A percentile compares a stretch with the other conserved stretches of the same genome.
These are phyloP conservation scores for Synanthedon formicaeformis DNA, from an alignment of 2,888 invertebrate species.

Conservation along the genomic window DNA sequence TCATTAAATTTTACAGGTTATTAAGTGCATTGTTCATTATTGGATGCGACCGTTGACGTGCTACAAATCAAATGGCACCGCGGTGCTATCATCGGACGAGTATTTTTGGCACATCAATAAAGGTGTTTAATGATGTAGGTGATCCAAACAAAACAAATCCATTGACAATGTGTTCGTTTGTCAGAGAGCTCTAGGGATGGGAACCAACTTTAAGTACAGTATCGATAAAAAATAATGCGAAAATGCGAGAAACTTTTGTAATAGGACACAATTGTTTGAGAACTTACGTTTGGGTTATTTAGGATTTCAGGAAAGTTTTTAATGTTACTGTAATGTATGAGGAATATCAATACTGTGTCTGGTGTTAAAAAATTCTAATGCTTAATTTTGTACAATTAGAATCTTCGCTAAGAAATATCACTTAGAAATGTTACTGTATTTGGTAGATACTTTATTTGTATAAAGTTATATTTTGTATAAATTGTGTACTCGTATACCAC, in stretches of 20 bases:
- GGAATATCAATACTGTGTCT: too few species aligned
- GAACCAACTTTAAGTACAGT: not conserved
- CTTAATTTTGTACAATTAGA: too few species aligned
- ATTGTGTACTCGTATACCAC: too few species aligned
- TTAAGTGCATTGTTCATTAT: too few species aligned
- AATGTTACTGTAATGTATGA: too few species aligned
- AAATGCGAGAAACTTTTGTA: too few species aligned
- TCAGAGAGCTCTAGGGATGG: constrained; percentile 4
- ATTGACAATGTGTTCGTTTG: constrained; percentile 11
- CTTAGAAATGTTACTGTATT: not conserved
- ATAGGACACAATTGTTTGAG: too few species aligned
- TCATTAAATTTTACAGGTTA: too few species aligned
- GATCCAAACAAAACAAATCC: constrained; percentile 15
- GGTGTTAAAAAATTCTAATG: too few species aligned
- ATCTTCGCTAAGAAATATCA: not conserved
- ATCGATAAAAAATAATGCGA: not conserved
- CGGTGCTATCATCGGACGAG: constrained; percentile 5
- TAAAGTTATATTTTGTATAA: not conserved
- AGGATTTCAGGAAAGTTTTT: too few species aligned
- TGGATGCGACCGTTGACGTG: not conserved
- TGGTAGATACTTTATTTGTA: not conserved
- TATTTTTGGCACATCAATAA: constrained; percentile 10
- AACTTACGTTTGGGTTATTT: too few species aligned
- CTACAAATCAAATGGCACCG: constrained; percentile 3
- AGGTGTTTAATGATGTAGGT: constrained; percentile 13